A percentile compares a stretch with the other conserved stretches of the same genome.
Conservation (phyloP, 2,888 invertebrate species). For the Galerucella pusilla region DNA sequence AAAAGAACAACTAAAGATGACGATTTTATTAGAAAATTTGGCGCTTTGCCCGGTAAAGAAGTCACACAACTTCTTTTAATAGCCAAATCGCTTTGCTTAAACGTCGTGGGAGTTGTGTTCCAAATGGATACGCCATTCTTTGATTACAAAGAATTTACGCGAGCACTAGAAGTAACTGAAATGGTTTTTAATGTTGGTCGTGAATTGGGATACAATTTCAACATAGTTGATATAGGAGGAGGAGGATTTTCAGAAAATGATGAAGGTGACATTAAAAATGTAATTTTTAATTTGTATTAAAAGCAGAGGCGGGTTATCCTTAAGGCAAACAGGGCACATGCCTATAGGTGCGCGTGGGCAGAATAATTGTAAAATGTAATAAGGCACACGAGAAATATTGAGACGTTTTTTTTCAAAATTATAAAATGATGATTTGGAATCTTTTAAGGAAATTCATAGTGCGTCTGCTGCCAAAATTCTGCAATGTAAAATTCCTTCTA, state of each 20-base stretch:
- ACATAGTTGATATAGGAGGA: conserved; percentile 42
- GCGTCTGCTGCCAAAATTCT: no score
- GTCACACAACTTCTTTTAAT: conserved; percentile 31
- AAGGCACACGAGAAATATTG: no score
- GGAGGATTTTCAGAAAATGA: conserved; percentile 35
- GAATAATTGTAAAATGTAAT: no score
- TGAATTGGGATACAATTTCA: conserved; percentile 36
- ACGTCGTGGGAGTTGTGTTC: conserved; percentile 40
- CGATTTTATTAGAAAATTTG: conserved; percentile 35
- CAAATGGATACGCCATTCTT: conserved; percentile 33
- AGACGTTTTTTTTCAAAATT: no score
- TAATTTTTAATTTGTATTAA: conserved; percentile 3
- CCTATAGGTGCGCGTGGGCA: no score
- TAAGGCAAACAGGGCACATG: no score
- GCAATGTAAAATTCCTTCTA: no score
- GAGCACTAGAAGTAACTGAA: conserved; percentile 32
- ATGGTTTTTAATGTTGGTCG: conserved; percentile 36
- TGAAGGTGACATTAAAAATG: conserved; percentile 59
- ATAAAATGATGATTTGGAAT: no score
- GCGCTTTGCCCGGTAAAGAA: conserved; percentile 35
- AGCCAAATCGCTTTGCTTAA: conserved; percentile 31
- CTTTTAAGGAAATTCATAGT: no score
- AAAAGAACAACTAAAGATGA: conserved; percentile 22
- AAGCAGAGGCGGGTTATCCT: no score
- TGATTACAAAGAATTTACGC: conserved; percentile 17